phyloP scores from a whole-genome alignment of 92 coral and sea anemone genomes.

The Parazoanthus swiftii region DNA sequence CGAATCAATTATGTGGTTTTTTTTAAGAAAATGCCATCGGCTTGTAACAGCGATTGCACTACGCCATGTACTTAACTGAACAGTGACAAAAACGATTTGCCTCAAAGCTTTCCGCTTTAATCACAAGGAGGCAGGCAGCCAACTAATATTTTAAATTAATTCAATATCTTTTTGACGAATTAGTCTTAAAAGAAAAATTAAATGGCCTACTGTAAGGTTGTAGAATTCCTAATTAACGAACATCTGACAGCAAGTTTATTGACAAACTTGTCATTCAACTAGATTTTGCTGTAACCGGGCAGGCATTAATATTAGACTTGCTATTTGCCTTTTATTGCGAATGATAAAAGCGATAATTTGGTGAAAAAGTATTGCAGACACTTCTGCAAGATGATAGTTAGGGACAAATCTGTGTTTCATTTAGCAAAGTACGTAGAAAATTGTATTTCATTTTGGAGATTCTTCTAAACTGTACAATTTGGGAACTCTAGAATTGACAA shows the following conservation, averaged over 20 bases:
- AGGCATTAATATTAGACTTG: neutral
- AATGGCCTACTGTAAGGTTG: neutral
- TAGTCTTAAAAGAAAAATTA: neutral
- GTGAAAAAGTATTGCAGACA: neutral
- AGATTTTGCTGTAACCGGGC: conserved; percentile 4
- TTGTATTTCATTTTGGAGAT: neutral
- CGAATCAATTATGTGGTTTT: neutral
- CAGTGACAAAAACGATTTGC: neutral
- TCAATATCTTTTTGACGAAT: no score
- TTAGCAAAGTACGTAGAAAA: neutral
- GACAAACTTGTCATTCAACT: conserved; percentile 8
- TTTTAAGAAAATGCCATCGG: neutral
- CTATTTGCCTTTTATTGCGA: neutral
- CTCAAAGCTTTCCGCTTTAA: neutral
- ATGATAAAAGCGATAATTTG: neutral
- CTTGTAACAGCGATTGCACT: neutral
- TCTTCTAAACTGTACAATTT: neutral
- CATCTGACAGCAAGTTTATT: neutral
- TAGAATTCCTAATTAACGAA: conserved; percentile 1
- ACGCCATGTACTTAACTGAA: neutral
- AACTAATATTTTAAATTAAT: no score
- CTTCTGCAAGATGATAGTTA: neutral
- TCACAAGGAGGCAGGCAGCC: neutral
- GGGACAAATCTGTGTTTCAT: neutral
- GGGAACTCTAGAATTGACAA: neutral